phyloP scores from a whole-genome alignment of 2,797 vertebrate species.

The Syngnathus rostellatus region DNA sequence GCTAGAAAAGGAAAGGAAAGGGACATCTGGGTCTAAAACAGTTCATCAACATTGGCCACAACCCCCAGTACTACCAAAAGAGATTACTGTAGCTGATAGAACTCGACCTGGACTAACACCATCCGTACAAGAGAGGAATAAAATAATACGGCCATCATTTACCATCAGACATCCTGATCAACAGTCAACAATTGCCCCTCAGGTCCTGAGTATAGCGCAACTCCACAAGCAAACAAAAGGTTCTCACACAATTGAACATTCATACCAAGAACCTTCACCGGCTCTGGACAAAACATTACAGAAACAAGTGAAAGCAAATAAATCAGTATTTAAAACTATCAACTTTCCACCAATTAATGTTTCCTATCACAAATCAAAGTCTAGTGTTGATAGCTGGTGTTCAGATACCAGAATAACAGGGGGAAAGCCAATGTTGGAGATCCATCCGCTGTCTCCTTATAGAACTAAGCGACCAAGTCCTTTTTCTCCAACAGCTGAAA shows the following conservation, averaged over 20 bases:
- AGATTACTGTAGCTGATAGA: not conserved
- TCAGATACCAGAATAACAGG: conserved; percentile 2
- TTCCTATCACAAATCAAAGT: not conserved
- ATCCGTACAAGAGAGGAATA: not conserved
- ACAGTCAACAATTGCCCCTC: not conserved
- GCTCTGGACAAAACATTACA: not conserved
- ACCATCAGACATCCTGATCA: not conserved
- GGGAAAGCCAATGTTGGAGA: not conserved
- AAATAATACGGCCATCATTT: conserved; percentile 5
- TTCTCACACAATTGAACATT: not conserved
- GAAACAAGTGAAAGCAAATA: not conserved
- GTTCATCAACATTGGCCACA: not conserved
- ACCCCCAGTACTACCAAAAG: not conserved
- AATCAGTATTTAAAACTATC: not conserved
- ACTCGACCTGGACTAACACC: not conserved
- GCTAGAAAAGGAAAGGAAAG: not conserved
- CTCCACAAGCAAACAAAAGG: not conserved
- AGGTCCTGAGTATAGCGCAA: not conserved
- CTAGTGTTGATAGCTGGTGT: not conserved
- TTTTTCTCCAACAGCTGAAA: not conserved
- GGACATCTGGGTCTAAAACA: not conserved
- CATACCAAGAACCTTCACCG: not conserved
- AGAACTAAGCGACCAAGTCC: not conserved
- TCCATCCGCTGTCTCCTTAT: conserved; percentile 2
- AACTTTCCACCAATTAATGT: conserved; percentile 2